Conservation (phyloP, 2,888 invertebrate species). For the Spodoptera exigua region DNA sequence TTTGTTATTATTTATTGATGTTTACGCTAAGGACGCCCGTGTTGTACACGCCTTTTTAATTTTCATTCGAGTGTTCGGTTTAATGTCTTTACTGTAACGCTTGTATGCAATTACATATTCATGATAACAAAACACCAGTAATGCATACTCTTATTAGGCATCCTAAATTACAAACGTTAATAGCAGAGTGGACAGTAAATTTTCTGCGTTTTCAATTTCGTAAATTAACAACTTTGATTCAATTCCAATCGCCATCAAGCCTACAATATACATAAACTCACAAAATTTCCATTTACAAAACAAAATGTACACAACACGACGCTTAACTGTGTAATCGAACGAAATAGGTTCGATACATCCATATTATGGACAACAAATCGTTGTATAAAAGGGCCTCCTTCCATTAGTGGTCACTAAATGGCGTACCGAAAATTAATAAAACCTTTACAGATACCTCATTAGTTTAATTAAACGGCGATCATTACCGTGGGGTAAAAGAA, state of each 20-base stretch:
- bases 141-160: constrained; percentile 22
- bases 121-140: constrained; percentile 16
- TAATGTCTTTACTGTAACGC: no score
- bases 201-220: constrained; percentile 25
- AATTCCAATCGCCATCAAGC: constrained; percentile 27
- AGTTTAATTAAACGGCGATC: constrained; percentile 73
- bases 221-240: constrained; percentile 31
- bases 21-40: constrained; percentile 19
- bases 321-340: constrained; percentile 30
- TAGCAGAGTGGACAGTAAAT: constrained; percentile 11
- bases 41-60: no score
- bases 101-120: constrained; percentile 5
- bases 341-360: constrained; percentile 41
- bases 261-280: constrained; percentile 21
- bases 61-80: no score
- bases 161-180: constrained; percentile 27
- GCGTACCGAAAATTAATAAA: constrained; percentile 55
- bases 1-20: constrained; percentile 54
- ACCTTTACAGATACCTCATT: constrained; percentile 62
- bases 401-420: constrained; percentile 45
- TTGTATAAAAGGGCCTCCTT: constrained; percentile 28
- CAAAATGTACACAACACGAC: constrained; percentile 28
- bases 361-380: constrained; percentile 43
- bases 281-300: constrained; percentile 32
- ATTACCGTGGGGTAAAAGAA: constrained; percentile 69